Evolutionary conservation across 1,140 invertebrate species (phyloP).

Genomic region (Leptinotarsa undecemlineata): DNA sequence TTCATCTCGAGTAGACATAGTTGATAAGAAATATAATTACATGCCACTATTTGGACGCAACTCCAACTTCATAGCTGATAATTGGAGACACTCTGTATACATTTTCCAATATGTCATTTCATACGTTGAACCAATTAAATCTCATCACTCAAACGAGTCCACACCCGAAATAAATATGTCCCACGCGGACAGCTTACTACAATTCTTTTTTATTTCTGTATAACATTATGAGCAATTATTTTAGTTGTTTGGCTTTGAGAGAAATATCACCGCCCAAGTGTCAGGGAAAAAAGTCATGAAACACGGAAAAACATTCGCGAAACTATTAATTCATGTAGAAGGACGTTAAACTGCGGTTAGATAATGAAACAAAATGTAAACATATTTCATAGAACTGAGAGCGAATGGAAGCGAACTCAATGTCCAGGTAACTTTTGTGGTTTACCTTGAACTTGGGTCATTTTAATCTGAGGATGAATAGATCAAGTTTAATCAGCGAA

Average conservation of each 20-base stretch:
- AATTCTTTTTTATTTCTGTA: neutral
- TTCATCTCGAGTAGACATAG: too few relatives aligned
- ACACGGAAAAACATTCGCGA: neutral
- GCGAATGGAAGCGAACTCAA: too few relatives aligned
- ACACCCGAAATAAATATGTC: neutral
- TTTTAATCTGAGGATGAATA: too few relatives aligned
- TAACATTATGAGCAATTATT: conserved; percentile 1
- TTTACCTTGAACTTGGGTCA: too few relatives aligned
- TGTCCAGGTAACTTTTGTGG: too few relatives aligned
- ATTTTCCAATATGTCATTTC: neutral
- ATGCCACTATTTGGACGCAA: too few relatives aligned
- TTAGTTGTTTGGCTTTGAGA: neutral
- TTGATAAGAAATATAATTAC: too few relatives aligned
- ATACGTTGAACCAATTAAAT: neutral
- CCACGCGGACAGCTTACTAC: neutral
- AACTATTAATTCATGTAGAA: neutral
- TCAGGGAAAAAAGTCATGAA: neutral
- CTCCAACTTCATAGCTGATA: too few relatives aligned
- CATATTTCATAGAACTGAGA: too few relatives aligned
- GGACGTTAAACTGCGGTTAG: neutral
- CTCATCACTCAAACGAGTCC: neutral
- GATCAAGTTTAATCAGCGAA: too few relatives aligned
- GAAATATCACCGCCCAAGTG: neutral
- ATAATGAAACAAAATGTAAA: too few relatives aligned
- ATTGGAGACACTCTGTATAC: too few relatives aligned